A percentile compares a stretch with the other conserved stretches of the same genome.
Conservation (phyloP, 2,888 invertebrate genomes). For the Zhuqinia jingwanae region DNA sequence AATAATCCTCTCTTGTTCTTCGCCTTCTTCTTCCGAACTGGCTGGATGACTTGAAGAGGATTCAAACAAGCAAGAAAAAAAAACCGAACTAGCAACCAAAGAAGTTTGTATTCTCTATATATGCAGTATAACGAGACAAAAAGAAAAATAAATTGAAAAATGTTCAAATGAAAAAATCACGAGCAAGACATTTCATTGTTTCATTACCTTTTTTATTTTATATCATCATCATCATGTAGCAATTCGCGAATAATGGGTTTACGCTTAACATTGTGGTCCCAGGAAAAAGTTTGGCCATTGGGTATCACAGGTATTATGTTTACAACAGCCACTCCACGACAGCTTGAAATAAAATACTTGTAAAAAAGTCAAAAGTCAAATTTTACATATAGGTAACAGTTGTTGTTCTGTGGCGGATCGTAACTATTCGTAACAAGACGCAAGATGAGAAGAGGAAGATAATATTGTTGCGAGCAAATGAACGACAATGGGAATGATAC, state of each 20-base stretch:
- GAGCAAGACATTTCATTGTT: not conserved
- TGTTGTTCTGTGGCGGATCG: not conserved
- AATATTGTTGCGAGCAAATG: not conserved
- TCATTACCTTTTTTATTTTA: conserved; percentile 1
- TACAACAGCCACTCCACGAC: not conserved
- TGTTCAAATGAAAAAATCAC: not conserved
- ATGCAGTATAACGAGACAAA: not conserved
- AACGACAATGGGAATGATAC: conserved; percentile 25
- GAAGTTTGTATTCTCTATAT: too few species aligned
- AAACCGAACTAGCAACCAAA: not conserved
- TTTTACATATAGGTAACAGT: not conserved
- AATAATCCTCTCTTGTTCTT: not conserved
- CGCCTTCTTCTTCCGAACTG: conserved; percentile 10
- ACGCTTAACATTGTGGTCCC: not conserved
- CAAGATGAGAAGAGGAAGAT: not conserved
- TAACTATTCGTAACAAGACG: too few species aligned
- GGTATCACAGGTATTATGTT: not conserved
- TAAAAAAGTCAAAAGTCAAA: conserved; percentile 28
- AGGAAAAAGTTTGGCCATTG: not conserved
- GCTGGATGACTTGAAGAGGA: not conserved
- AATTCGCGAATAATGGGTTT: not conserved
- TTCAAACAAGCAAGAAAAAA: not conserved
- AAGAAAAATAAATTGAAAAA: not conserved
- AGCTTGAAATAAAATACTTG: not conserved
- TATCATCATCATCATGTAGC: not conserved